A percentile compares a stretch with the other conserved stretches of the same genome.
Conservation (phyloP, 1,140 invertebrate species). For the Zeugodacus cucurbitae region DNA sequence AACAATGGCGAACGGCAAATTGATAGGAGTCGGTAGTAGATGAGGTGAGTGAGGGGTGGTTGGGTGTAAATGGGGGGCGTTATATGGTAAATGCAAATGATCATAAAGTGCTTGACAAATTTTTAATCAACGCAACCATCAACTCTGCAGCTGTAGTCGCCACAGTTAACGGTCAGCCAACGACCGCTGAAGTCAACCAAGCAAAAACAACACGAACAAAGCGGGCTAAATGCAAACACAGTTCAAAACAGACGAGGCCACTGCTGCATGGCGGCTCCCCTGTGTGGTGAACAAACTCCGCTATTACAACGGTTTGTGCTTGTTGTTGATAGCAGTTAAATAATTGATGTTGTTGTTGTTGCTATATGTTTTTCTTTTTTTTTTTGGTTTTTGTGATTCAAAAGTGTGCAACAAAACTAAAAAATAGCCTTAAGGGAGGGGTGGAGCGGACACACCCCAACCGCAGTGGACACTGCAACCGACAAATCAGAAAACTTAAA, state of each 20-base stretch:
- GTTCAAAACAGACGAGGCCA: not conserved
- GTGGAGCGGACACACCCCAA: not conserved
- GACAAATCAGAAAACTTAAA: slow-evolving; percentile 35
- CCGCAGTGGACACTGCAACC: not conserved
- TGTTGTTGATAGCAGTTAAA: not conserved
- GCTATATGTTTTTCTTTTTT: not conserved
- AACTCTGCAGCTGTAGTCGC: not conserved
- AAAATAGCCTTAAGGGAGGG: not conserved
- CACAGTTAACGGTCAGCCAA: not conserved
- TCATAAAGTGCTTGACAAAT: slow-evolving; percentile 13
- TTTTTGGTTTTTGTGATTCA: not conserved
- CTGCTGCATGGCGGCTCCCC: not conserved
- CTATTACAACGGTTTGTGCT: not conserved
- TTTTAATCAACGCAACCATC: slow-evolving; percentile 4
- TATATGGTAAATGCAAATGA: not conserved
- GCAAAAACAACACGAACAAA: not conserved
- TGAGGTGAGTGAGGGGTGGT: not conserved
- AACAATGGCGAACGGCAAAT: not conserved
- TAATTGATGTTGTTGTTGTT: slow-evolving; percentile 1
- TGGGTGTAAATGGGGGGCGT: not conserved
- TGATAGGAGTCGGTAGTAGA: not conserved
- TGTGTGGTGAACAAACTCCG: not conserved
- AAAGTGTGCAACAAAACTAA: not conserved
- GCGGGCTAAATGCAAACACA: not conserved
- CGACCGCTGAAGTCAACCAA: slow-evolving; percentile 9